Conservation (phyloP, 2,113 vertebrate species). For the Psammodynastes pulverulentus region DNA sequence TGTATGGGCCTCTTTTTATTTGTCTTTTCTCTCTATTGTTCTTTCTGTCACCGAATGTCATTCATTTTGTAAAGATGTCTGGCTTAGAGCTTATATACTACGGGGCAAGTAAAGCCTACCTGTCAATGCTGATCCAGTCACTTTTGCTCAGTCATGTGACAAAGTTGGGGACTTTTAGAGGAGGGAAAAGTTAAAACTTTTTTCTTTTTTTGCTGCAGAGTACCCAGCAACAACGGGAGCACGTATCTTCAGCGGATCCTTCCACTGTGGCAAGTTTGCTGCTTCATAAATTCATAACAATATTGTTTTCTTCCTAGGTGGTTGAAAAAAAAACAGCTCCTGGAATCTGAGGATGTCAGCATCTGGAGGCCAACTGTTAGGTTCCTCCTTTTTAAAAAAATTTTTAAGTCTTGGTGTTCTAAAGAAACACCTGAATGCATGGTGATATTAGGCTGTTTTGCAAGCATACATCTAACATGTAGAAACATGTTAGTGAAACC, state of each 20-base stretch:
- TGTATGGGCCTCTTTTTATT: conserved; percentile 53
- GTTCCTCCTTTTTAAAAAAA: not conserved
- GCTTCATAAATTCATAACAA: conserved; percentile 65
- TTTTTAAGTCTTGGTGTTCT: not conserved
- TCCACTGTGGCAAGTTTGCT: conserved; percentile 87
- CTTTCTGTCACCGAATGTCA: conserved; percentile 82
- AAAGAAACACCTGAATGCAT: not conserved
- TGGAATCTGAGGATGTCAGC: not conserved
- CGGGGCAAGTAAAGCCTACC: conserved; percentile 92
- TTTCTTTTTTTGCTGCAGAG: conserved; percentile 73
- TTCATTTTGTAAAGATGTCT: conserved; percentile 94
- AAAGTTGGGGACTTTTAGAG: conserved; percentile 87
- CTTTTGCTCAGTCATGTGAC: conserved; percentile 96
- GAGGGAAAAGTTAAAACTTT: conserved; percentile 81
- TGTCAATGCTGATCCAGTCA: conserved; percentile 94
- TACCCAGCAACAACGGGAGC: conserved; percentile 79
- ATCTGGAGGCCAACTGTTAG: conserved; percentile 28
- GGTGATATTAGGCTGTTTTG: not conserved
- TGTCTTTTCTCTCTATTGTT: conserved; percentile 85
- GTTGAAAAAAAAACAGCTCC: not conserved
- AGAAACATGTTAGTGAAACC: not conserved
- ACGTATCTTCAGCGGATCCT: conserved; percentile 76
- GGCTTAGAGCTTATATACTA: conserved; percentile 97
- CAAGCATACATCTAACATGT: not conserved
- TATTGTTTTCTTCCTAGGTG: conserved; percentile 32